These are phyloP conservation scores for Augochlorella aurata DNA, from an alignment of 2,888 invertebrate species.

Conservation along the genomic window DNA sequence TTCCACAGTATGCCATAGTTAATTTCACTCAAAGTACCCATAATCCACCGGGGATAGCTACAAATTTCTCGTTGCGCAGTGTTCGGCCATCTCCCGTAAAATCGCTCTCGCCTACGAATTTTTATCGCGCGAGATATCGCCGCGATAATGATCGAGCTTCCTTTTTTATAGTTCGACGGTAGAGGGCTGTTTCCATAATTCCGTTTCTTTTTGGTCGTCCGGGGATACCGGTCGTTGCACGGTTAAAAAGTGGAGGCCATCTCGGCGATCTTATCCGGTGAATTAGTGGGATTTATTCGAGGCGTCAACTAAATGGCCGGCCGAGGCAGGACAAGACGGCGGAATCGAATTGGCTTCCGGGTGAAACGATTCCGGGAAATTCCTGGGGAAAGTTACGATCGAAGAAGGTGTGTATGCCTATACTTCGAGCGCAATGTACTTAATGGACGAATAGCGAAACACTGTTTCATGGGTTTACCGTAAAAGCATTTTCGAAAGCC, in stretches of 20 bases:
- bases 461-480: conserved; percentile 59
- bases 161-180: not conserved
- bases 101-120: not conserved
- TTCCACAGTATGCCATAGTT: too few relatives aligned
- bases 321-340: not conserved
- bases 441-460: conserved; percentile 58
- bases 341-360: conserved; percentile 1
- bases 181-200: not conserved
- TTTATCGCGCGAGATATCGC: not conserved
- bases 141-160: not conserved
- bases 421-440: conserved; percentile 53
- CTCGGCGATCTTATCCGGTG: not conserved
- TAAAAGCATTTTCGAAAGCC: conserved; percentile 59
- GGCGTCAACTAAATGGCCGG: not conserved
- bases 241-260: not conserved
- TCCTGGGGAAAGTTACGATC: conserved; percentile 28
- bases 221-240: not conserved
- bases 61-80: too few relatives aligned
- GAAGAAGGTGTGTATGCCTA: conserved; percentile 41
- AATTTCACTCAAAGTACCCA: too few relatives aligned
- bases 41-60: too few relatives aligned
- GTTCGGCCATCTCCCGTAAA: too few relatives aligned
- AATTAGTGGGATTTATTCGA: not conserved
- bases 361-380: conserved; percentile 24
- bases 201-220: not conserved